Evolutionary conservation across 2,888 invertebrate species (phyloP).

Genomic region (Subacronicta megacephala): DNA sequence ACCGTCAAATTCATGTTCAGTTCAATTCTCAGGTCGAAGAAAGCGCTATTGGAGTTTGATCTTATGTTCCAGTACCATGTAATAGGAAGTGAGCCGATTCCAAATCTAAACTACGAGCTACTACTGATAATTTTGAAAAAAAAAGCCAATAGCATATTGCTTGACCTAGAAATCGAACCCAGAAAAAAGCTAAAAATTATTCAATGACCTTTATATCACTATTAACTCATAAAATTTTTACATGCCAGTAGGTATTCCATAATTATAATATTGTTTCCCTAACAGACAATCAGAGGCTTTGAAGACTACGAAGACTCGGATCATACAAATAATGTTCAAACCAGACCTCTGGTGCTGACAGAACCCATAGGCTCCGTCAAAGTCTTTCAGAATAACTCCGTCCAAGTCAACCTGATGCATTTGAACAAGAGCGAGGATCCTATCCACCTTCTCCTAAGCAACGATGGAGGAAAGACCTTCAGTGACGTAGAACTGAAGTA

Average conservation of each 20-base stretch:
- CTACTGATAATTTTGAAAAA: too few relatives aligned
- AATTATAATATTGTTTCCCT: neutral
- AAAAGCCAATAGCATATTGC: too few relatives aligned
- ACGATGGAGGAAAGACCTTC: conserved; percentile 79
- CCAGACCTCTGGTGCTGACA: conserved; percentile 70
- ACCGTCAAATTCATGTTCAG: too few relatives aligned
- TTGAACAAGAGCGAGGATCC: conserved; percentile 77
- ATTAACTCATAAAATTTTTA: too few relatives aligned
- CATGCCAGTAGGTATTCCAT: neutral
- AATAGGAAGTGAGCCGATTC: too few relatives aligned
- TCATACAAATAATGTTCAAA: conserved; percentile 25
- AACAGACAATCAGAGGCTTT: conserved; percentile 57
- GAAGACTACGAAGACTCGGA: conserved; percentile 60
- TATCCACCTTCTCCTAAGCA: conserved; percentile 80
- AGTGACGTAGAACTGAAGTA: conserved; percentile 79
- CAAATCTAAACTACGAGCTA: too few relatives aligned
- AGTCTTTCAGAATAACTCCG: conserved; percentile 84
- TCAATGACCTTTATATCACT: too few relatives aligned
- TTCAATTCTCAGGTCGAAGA: too few relatives aligned
- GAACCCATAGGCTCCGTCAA: conserved; percentile 85
- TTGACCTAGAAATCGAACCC: too few relatives aligned
- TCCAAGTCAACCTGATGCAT: conserved; percentile 83
- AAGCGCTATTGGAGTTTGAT: too few relatives aligned
- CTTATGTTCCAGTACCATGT: too few relatives aligned
- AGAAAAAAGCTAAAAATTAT: too few relatives aligned